A percentile compares a stretch with the other conserved stretches of the same genome.
Evolutionary conservation across 2,888 invertebrate genomes (phyloP).

Genomic region (Laspeyria flexula): DNA sequence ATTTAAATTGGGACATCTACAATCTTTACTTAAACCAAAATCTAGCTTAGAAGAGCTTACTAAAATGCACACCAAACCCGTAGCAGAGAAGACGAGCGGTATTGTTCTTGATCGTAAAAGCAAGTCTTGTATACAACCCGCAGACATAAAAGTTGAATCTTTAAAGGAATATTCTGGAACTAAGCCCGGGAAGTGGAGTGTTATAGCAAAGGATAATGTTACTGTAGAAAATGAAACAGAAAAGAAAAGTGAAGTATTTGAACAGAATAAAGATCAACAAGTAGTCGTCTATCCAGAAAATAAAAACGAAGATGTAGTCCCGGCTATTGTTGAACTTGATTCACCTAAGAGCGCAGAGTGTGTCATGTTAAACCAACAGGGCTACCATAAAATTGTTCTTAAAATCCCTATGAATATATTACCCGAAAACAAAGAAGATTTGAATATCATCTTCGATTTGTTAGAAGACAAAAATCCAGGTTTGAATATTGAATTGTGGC

Average conservation of each 20-base stretch:
- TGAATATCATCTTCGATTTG: constrained; percentile 71
- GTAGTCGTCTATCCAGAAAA: constrained; percentile 13
- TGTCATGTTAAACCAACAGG: constrained; percentile 36
- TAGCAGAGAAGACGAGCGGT: constrained; percentile 27
- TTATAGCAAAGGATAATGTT: constrained; percentile 9
- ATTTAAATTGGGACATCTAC: constrained; percentile 73
- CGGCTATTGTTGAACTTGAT: constrained; percentile 41
- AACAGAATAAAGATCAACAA: constrained; percentile 17
- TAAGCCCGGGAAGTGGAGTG: constrained; percentile 29
- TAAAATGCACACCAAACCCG: constrained; percentile 41
- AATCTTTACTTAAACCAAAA: constrained; percentile 66
- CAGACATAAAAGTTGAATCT: constrained; percentile 24
- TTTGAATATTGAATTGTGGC: constrained; percentile 72
- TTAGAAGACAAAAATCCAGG: constrained; percentile 76
- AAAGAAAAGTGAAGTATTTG: constrained; percentile 14
- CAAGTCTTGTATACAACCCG: constrained; percentile 7
- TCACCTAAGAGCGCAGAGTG: constrained; percentile 35
- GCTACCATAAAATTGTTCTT: constrained; percentile 61
- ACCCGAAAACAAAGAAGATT: constrained; percentile 69
- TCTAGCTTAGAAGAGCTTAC: constrained; percentile 58
- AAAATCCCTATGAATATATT: constrained; percentile 66
- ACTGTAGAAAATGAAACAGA: constrained; percentile 10
- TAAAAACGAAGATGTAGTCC: constrained; percentile 40
- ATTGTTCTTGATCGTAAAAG: constrained; percentile 29
- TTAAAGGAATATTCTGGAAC: constrained; percentile 16